Conservation (phyloP, 2,797 vertebrate species). For the Lindbergichthys nudifrons region DNA sequence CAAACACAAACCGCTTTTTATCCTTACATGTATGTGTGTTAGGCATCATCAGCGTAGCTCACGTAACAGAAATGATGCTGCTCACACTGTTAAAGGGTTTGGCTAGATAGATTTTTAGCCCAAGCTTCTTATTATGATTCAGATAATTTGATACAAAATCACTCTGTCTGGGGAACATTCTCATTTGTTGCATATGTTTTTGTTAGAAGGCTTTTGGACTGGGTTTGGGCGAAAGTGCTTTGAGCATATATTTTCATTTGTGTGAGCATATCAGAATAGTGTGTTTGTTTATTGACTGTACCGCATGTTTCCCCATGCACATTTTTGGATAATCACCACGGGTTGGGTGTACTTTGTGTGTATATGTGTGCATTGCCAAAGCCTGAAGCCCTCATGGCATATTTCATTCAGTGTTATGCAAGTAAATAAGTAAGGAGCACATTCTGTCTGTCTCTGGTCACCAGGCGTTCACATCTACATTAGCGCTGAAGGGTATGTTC, state of each 20-base stretch:
- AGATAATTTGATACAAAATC: not conserved
- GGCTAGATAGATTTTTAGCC: not conserved
- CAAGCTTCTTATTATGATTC: constrained; percentile 13
- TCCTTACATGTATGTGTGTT: not conserved
- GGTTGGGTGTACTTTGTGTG: constrained; percentile 26
- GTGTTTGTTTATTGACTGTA: constrained; percentile 66
- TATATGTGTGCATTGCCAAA: constrained; percentile 42
- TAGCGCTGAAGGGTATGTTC: constrained; percentile 35
- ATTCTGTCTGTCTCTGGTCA: constrained; percentile 63
- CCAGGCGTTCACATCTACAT: constrained; percentile 45
- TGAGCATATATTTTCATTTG: constrained; percentile 46
- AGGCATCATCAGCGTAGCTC: not conserved
- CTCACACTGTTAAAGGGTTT: not conserved
- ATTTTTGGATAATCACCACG: constrained; percentile 55
- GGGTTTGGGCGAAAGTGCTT: constrained; percentile 36
- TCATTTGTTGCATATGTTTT: constrained; percentile 34
- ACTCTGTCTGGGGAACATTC: constrained; percentile 28
- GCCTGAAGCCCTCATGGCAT: constrained; percentile 65
- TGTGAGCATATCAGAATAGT: constrained; percentile 48
- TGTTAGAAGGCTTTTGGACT: constrained; percentile 37
- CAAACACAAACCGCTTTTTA: constrained; percentile 4
- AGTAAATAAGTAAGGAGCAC: constrained; percentile 74
- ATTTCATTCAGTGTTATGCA: constrained; percentile 74
- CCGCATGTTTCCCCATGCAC: constrained; percentile 55
- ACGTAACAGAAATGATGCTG: not conserved